Percentiles rank a stretch among this genome's conserved stretches.
Evolutionary conservation across 2,797 vertebrate species (phyloP).

Genomic region (Morus bassanus): DNA sequence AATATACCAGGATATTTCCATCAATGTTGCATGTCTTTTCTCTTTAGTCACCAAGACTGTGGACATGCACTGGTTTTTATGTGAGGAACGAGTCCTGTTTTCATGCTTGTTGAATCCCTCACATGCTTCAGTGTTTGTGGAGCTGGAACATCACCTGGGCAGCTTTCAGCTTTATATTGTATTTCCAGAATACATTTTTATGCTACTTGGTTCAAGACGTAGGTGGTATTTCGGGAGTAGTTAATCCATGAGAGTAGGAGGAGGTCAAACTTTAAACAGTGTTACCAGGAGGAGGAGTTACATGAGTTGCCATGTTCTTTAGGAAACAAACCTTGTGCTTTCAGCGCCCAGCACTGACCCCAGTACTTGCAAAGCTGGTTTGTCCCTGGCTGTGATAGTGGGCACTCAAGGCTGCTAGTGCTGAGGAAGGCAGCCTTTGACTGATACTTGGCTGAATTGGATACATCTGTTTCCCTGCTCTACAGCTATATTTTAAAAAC

Average conservation of each 20-base stretch:
- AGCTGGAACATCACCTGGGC: not conserved
- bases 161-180: not conserved
- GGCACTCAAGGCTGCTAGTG: not conserved
- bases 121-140: not conserved
- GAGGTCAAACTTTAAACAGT: not conserved
- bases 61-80: not conserved
- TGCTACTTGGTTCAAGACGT: not conserved
- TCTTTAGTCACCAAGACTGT: not conserved
- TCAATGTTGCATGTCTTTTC: not conserved
- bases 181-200: not conserved
- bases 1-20: not conserved
- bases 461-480: not conserved
- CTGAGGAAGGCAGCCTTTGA: not conserved
- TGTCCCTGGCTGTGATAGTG: not conserved
- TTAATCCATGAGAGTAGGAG: not conserved
- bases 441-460: not conserved
- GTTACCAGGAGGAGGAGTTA: not conserved
- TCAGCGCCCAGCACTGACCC: not conserved
- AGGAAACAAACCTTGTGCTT: not conserved
- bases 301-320: not conserved
- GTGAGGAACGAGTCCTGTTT: not conserved
- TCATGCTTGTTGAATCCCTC: rapidly evolving
- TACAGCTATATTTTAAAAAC: not conserved
- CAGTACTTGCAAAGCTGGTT: not conserved
- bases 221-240: not conserved